Evolutionary conservation across 2,888 invertebrate species (phyloP), one percentile per base, ranked within the genome.

Genomic region (Lapara coniferarum): DNA sequence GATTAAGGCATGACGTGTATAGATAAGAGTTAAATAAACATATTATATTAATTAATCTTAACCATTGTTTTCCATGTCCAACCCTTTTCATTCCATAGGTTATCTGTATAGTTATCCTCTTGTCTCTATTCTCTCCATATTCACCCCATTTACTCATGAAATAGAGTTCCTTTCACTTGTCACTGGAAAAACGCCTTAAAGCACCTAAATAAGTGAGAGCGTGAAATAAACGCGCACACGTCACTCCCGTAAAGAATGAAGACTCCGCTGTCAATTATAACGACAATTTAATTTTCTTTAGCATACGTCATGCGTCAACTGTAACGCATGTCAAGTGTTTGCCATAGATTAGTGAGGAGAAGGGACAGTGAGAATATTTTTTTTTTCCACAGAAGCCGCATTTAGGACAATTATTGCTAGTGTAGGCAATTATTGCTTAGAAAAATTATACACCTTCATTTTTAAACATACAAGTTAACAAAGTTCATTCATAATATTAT

Each of bases 221-320:
- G 25, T 10, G 63, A 46, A 49, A 63, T 63, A 63, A 63, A 46
- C 49, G 57, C 58, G 37, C n/a, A 16, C 71, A 71, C 70, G 70
- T 72, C 70, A 69, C 73, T 71, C 71, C 51, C 68, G 68, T 82
- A 77, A 74, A 73, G 77, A 80, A 83, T 77, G 79, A 78, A 81
- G 81, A 80, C 81, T 83, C 84, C 75, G 75, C 76, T 78, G 83
- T 86, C 86, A 87, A 87, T 88, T 87, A 87, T 79, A 72, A 78
- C 75, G 79, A 79, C 81, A 85, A 87, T 88, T 87, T 85, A 85
- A 88, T 86, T 88, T 86, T 80, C 85, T 83, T 85, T 82, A 78
- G 73, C 81, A 75, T 75, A 71, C 55, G 72, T 71, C 72, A 70
- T 71, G 69, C 74, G 77, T 81, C 79, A 77, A 76, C 63, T 77